Evolutionary conservation across 2,113 vertebrate species (phyloP), one percentile per base, ranked within the genome.

Genomic region (Phrynosoma blainvillii): DNA sequence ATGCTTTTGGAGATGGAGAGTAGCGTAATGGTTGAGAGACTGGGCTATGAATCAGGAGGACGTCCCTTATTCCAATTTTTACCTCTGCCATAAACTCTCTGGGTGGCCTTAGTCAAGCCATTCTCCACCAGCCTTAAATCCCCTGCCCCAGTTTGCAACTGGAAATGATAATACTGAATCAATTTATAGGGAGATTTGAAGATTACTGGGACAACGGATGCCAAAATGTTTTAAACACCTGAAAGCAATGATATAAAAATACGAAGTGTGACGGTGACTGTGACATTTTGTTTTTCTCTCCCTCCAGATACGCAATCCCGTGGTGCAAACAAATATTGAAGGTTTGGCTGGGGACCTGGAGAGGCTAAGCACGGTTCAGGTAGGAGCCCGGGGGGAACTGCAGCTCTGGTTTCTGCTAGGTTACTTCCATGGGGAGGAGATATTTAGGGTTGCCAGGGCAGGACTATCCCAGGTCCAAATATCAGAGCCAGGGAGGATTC

Each of bases 271-370:
- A 25, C 2, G n/a, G 20, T 10, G 16, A 42, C 13, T 40, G 2
- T 23, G 40, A 14, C 16, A 0, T 0, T 25, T 21, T 0, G 66
- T 30, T 23, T 30, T 21, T 86, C 30, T 86, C 89, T 20, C 0
- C 59, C 18, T 80, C 18, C 87, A 97, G 97, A 94, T 95, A 85
- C 94, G 91, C 84, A 95, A 88, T 52, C 95, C 96, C 0, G 84
- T 96, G 86, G 93, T 97, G 87, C 95, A 88, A 83, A 94, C 74
- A 1, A 89, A 88, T 8, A 1, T 96, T 27, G 82, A 93, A 0
- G 87, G 87, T 36, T 52, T 97, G 87, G 93, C 92, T 0, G 86
- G 76, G 65, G 92, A 84, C 30, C 92, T 97, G 0, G 94, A 96
- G 36, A 87, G 56, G 73, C 90, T 97, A 89, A 91, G 92, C 40